Base-by-base conservation (phyloP, 2,797 vertebrate species). In the Sciurus vulgaris region DNA sequence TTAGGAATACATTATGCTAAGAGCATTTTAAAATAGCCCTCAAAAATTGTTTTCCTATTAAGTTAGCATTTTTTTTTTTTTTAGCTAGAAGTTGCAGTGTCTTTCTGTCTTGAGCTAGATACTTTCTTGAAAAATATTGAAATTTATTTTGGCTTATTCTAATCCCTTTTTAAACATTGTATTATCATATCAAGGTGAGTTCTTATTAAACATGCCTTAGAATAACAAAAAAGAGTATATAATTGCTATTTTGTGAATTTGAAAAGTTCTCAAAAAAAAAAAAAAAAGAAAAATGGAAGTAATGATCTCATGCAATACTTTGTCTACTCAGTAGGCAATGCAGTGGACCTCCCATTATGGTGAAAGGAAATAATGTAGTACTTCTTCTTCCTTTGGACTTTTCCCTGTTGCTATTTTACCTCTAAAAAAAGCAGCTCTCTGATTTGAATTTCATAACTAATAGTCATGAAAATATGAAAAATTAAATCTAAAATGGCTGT, bases 31-130 rank as follows among this genome's bases (percentile, higher is more conserved):
- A 93, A 91, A 93, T 96, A 96, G 86, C 74, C 59, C 72, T 94
- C 59, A 97, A 97, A 79, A 97, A 79, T 95, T 96, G 89, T 93
- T 96, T 97, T 92, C 30, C 15, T 24, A 72, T 94, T 95, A 96
- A 96, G 82, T 91, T 94, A 87, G 73, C 38, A 84, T 94, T 96
- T 95, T 59, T 96, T 92, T 94, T 96, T 95, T 59, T 96, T 92
- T 91, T 91, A 90, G 69, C 38, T 76, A 28, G 47, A 90, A 95
- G 89, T 90, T 96, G 14, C n/a, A 82, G 3, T 91, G 54, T 88
- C 41, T 95, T 92, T 86, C 49, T 94, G 33, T 95, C 38, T 77
- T 96, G 54, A 95, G 61, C 47, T 87, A 78, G 77, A 84, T 5
- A 82, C n/a, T 91, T 93, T 72, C 76, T 85, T 86, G 51, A 91